A percentile compares a stretch with the other conserved stretches of the same genome.
Conservation (phyloP, 2,113 vertebrate species). For the Takifugu flavidus region DNA sequence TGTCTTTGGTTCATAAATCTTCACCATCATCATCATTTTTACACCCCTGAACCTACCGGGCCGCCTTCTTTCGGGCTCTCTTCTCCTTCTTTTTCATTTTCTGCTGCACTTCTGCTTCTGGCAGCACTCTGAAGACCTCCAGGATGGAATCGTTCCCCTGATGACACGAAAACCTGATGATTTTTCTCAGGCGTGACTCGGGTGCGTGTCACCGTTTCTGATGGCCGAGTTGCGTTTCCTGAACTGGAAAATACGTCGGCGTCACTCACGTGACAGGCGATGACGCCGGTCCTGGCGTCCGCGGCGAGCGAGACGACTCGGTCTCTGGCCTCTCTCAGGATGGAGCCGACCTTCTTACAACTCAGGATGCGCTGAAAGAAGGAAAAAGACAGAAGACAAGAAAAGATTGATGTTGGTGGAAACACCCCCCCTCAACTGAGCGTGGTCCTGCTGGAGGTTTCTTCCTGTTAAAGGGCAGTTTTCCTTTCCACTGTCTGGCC, state of each 20-base stretch:
- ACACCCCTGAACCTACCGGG: constrained; percentile 37
- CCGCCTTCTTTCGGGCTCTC: constrained; percentile 87
- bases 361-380: constrained; percentile 81
- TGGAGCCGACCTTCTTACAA: constrained; percentile 85
- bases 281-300: constrained; percentile 78
- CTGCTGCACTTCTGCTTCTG: constrained; percentile 81
- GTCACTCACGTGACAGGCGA: constrained; percentile 90
- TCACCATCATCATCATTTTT: too few species aligned
- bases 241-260: fast-evolving
- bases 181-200: too few species aligned
- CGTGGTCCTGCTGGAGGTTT: too few species aligned
- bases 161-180: neutral
- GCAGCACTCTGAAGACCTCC: constrained; percentile 87
- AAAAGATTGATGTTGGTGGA: neutral
- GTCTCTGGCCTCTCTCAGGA: constrained; percentile 88
- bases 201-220: too few species aligned
- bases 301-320: constrained; percentile 82
- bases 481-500: neutral
- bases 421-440: neutral
- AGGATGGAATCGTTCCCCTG: constrained; percentile 85
- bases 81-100: constrained; percentile 87
- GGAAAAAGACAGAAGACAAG: neutral
- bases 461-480: neutral
- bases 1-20: too few species aligned
- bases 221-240: too few species aligned